These are phyloP conservation scores for Eilema sororculum DNA, from an alignment of 2,888 invertebrate species.

Conservation along the genomic window DNA sequence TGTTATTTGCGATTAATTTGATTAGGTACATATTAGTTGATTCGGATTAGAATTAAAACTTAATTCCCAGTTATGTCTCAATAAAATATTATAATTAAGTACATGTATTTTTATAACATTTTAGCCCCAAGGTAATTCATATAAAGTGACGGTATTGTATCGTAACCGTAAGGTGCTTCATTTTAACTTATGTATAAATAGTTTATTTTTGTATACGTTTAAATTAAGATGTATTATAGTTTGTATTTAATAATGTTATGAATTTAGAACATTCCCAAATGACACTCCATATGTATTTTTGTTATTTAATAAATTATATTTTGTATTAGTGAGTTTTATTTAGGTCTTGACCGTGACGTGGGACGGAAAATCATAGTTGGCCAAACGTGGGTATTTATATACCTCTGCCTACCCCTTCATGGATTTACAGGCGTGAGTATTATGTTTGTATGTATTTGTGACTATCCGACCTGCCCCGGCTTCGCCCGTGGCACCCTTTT, in stretches of 20 bases:
- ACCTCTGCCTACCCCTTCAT: no score
- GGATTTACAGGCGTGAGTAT: no score
- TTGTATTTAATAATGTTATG: constrained; percentile 50
- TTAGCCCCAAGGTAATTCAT: neutral
- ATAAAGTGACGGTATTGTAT: constrained; percentile 36
- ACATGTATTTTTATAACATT: neutral
- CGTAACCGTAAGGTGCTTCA: constrained; percentile 45
- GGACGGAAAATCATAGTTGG: no score
- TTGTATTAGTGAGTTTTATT: constrained; percentile 21
- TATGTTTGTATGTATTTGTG: no score
- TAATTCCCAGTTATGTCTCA: neutral
- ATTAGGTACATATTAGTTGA: no score
- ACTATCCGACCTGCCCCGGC: no score
- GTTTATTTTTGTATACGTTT: constrained; percentile 36
- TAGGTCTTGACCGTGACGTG: no score
- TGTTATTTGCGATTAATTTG: no score
- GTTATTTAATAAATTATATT: constrained; percentile 54
- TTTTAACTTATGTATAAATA: constrained; percentile 34
- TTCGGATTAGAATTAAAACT: neutral
- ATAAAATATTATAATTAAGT: no score
- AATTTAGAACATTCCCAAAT: constrained; percentile 51
- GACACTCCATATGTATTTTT: constrained; percentile 48
- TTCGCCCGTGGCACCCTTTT: no score
- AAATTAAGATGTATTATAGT: constrained; percentile 41
- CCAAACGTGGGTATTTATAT: no score